phyloP scores from a whole-genome alignment of 2,113 vertebrate genomes.

The Leptobrachium leishanense region DNA sequence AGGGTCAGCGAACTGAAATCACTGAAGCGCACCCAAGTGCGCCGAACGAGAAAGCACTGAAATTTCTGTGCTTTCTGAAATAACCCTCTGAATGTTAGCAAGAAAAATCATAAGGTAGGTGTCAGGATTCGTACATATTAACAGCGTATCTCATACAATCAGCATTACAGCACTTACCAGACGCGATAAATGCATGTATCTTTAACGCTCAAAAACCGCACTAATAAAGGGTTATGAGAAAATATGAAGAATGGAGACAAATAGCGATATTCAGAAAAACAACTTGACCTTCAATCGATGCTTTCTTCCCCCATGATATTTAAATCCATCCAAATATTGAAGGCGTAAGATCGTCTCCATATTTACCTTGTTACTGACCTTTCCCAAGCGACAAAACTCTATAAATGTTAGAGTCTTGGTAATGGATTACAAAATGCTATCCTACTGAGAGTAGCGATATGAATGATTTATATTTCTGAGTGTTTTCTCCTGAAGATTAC shows the following conservation, averaged over 20 bases:
- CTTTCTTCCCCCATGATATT: constrained; percentile 18
- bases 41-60: too few relatives aligned
- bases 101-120: too few relatives aligned
- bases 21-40: too few relatives aligned
- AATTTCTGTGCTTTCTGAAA: too few relatives aligned
- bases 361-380: constrained; percentile 33
- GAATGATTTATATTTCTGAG: constrained; percentile 12
- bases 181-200: too few relatives aligned
- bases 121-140: too few relatives aligned
- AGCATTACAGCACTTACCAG: too few relatives aligned
- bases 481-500: constrained; percentile 22
- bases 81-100: too few relatives aligned
- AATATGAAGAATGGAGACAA: not conserved
- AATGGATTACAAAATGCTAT: constrained; percentile 26
- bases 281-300: constrained; percentile 7
- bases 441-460: not conserved
- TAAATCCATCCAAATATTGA: constrained; percentile 21
- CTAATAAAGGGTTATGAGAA: not conserved
- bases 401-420: constrained; percentile 29
- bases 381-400: constrained; percentile 34
- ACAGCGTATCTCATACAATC: too few relatives aligned
- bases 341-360: constrained; percentile 11
- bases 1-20: too few relatives aligned
- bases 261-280: constrained; percentile 2
- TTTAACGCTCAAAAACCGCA: not conserved